These are phyloP conservation scores for Notodonta ziczac DNA, from an alignment of 2,888 invertebrate genomes.

Conservation along the genomic window DNA sequence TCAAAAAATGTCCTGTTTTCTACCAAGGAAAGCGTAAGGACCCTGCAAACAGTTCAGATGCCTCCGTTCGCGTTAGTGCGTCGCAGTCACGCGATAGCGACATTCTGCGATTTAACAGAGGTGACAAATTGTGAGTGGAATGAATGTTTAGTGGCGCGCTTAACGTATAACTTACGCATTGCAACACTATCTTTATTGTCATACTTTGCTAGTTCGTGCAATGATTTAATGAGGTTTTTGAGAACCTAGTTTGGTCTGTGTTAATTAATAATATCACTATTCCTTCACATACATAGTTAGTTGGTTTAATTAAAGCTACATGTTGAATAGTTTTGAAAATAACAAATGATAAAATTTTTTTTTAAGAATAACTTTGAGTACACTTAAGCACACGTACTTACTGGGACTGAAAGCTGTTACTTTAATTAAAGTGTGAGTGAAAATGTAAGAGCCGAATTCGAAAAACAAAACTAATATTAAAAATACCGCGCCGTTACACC, in stretches of 20 bases:
- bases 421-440: too few species aligned
- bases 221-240: neutral
- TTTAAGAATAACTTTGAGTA: too few species aligned
- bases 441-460: too few species aligned
- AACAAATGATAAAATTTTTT: too few species aligned
- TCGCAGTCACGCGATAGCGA: conserved; percentile 73
- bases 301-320: neutral
- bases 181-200: conserved; percentile 1
- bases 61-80: conserved; percentile 50
- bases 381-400: too few species aligned
- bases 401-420: too few species aligned
- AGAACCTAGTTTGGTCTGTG: too few species aligned
- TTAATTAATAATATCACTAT: too few species aligned
- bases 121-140: conserved; percentile 8
- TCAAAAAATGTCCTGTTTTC: neutral
- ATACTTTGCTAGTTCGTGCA: neutral
- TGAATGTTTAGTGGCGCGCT: conserved; percentile 20
- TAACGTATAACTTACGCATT: conserved; percentile 10
- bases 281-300: too few species aligned
- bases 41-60: conserved; percentile 46
- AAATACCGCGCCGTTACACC: too few species aligned
- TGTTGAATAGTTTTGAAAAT: neutral
- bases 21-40: neutral
- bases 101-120: conserved; percentile 63
- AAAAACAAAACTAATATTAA: too few species aligned